Evolutionary conservation across 2,888 invertebrate species (phyloP), one percentile per base, ranked within the genome.

Genomic region (Kryphioiulus occultus): DNA sequence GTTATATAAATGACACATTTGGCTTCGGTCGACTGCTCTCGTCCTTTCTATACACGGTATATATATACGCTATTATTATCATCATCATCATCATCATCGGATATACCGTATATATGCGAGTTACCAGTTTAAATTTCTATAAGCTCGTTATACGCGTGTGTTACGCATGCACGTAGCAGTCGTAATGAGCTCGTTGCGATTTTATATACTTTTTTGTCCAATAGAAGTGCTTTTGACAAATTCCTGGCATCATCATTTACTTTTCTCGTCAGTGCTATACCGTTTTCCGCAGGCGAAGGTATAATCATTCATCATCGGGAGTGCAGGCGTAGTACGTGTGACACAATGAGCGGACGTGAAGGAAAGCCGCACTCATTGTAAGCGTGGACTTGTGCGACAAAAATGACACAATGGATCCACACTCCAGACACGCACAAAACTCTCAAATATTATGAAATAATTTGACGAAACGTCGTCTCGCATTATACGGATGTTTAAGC

Each of bases 1-100:
- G 84, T 84, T 84, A 84, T 68, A 68, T 42, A 84, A 84, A 84
- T 84, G 84, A 26, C 68, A 22, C 26, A 68, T 68, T 68, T n/a
- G 5, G 9, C 9, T 39, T 39, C 9, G 39, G 39, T 39, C 39
- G 39, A 39, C 39, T 39, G 39, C 39, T 39, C 39, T 39, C 39
- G 3, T 9, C 9, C 39, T 39, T 39, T 39, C 39, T 39, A 39
- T 39, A 39, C 39, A n/a, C n/a, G n/a, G n/a, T n/a, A n/a, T n/a
- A n/a, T n/a, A n/a, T n/a, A n/a, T n/a, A n/a, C n/a, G n/a, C n/a
- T n/a, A n/a, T n/a, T n/a, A n/a, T n/a, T n/a, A n/a, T n/a, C n/a
- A n/a, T n/a, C n/a, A n/a, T n/a, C n/a, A n/a, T n/a, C n/a, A n/a
- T n/a, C n/a, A n/a, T n/a, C n/a, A n/a, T n/a, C n/a, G n/a, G n/a